Conservation (phyloP, 2,888 invertebrate species). For the Xestoiulus laeticollis region DNA sequence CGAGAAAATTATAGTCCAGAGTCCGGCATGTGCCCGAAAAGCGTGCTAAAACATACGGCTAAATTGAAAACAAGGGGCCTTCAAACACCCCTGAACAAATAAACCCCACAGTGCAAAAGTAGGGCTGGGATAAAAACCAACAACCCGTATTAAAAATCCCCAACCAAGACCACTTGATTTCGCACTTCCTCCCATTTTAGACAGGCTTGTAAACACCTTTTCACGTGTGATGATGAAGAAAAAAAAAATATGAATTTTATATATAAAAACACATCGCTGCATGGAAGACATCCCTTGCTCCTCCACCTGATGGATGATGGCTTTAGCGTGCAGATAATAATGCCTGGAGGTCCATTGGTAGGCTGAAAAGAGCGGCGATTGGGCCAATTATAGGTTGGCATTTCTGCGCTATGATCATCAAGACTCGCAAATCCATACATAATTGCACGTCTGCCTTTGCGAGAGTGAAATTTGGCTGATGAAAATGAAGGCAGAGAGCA, state of each 20-base stretch:
- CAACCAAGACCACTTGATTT: slow-evolving; percentile 5
- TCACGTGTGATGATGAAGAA: not conserved
- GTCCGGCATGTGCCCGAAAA: slow-evolving; percentile 19
- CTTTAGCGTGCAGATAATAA: slow-evolving; percentile 34
- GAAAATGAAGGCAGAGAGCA: slow-evolving; percentile 11
- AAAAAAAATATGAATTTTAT: not conserved
- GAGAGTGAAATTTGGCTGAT: not conserved
- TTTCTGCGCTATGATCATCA: slow-evolving; percentile 31
- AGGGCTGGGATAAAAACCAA: not conserved
- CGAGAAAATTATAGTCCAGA: slow-evolving; percentile 20
- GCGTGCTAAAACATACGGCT: not conserved
- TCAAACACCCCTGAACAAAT: not conserved
- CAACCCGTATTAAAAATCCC: slow-evolving; percentile 15
- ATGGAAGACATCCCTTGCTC: not conserved
- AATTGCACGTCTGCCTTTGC: slow-evolving; percentile 24
- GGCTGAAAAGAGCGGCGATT: slow-evolving; percentile 11
- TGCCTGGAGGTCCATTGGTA: slow-evolving; percentile 28
- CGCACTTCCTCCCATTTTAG: slow-evolving; percentile 27
- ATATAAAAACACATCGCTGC: not conserved
- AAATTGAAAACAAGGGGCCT: slow-evolving; percentile 24
- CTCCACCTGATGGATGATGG: not conserved
- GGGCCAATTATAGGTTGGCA: slow-evolving; percentile 33
- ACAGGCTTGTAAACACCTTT: not conserved
- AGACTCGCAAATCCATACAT: not conserved
- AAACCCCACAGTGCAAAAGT: not conserved